phyloP scores from a whole-genome alignment of 35 echinoderm and acorn worm genomes.

The Ophiothrix spiculata region DNA sequence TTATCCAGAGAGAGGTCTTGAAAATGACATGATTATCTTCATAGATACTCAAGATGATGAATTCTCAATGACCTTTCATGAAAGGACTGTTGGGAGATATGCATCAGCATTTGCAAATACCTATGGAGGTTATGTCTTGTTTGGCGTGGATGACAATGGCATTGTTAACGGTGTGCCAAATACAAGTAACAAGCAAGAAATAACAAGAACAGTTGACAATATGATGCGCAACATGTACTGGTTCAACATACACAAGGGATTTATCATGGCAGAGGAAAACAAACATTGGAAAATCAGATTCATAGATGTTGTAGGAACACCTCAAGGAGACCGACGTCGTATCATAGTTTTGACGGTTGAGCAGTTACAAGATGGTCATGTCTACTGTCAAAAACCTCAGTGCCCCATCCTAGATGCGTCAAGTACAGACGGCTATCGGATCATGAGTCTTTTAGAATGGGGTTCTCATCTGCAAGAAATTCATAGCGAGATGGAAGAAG shows the following conservation, averaged over 20 bases:
- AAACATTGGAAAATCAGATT: background rate
- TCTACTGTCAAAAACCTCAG: background rate
- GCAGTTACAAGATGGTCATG: background rate
- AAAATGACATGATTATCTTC: background rate
- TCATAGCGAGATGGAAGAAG: background rate
- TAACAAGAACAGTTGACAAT: background rate
- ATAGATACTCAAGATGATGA: background rate
- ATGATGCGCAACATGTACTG: background rate
- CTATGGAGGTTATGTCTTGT: background rate
- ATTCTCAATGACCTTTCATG: background rate
- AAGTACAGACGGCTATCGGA: background rate
- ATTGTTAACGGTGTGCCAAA: background rate
- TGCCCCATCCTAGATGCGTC: background rate
- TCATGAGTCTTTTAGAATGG: background rate
- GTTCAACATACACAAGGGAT: background rate
- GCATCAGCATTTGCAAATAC: background rate
- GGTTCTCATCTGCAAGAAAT: background rate
- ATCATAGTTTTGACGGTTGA: background rate
- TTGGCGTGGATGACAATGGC: background rate
- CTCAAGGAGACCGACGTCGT: background rate
- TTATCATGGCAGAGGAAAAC: background rate
- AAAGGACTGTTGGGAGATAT: background rate
- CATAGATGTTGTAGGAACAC: background rate
- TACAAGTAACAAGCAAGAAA: background rate
- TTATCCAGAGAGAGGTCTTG: background rate